phyloP scores from a whole-genome alignment of 37 sponge, comb jelly and placozoan genomes.

The Spongia lamella region DNA sequence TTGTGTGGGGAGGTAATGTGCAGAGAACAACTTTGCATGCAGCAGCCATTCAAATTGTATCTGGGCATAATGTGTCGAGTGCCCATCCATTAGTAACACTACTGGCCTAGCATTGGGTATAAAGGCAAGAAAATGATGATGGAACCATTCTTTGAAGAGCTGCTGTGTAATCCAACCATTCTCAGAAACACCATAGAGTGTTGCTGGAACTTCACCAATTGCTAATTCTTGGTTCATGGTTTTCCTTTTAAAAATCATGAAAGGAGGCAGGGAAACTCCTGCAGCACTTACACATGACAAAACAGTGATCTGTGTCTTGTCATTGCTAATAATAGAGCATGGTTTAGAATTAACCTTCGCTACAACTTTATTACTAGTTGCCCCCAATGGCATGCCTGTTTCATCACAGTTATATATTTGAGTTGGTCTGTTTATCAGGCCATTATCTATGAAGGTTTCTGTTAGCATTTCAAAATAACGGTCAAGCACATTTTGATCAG shows the following conservation, averaged over 20 bases:
- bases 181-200: constrained; percentile 47
- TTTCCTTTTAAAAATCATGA: constrained; percentile 44
- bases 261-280: constrained; percentile 43
- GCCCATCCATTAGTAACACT: constrained; percentile 69
- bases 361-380: constrained; percentile 14
- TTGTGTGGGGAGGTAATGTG: constrained; percentile 65
- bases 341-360: not conserved
- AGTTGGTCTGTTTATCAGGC: constrained; percentile 10
- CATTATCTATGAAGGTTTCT: constrained; percentile 19
- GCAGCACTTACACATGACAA: constrained; percentile 52
- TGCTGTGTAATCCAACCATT: constrained; percentile 51
- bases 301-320: constrained; percentile 67
- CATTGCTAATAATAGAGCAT: not conserved
- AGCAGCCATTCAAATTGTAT: constrained; percentile 38
- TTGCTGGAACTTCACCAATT: constrained; percentile 54
- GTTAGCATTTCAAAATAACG: constrained; percentile 25
- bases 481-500: not conserved
- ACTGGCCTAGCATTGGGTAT: constrained; percentile 14
- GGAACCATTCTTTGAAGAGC: constrained; percentile 55
- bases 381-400: constrained; percentile 27
- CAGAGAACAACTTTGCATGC: constrained; percentile 27
- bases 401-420: constrained; percentile 44
- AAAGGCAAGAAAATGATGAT: constrained; percentile 24
- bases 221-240: constrained; percentile 2
- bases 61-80: constrained; percentile 58